Percentiles rank a stretch among this genome's conserved stretches.
phyloP scores from a whole-genome alignment of 2,113 vertebrate species.

The Plecotus auritus region DNA sequence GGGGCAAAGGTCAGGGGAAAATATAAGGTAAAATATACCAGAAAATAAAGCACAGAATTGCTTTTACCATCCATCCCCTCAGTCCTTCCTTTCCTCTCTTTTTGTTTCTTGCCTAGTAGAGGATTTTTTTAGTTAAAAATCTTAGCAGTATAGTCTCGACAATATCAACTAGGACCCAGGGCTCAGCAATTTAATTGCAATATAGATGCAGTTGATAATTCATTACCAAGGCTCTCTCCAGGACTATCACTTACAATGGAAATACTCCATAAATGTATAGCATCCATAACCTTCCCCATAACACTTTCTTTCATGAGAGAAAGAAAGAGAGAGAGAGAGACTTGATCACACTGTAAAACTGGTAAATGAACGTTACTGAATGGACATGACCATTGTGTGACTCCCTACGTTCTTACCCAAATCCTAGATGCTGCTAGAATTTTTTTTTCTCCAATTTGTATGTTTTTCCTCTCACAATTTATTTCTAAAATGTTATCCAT shows the following conservation, averaged over 20 bases:
- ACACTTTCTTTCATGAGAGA: not conserved
- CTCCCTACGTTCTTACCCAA: not conserved
- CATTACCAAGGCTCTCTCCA: not conserved
- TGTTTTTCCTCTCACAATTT: not conserved
- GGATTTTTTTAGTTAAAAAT: not conserved
- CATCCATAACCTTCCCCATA: not conserved
- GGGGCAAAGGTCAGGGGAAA: not conserved
- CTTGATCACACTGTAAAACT: not conserved
- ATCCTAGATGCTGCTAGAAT: not conserved
- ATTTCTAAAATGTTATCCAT: not conserved
- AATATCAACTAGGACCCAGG: not conserved
- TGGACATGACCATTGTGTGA: not conserved
- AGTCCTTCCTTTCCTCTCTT: not conserved
- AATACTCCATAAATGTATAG: not conserved
- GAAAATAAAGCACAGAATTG: not conserved
- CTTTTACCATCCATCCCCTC: not conserved
- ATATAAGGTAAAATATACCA: not conserved
- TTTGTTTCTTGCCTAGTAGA: not conserved
- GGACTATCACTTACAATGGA: not conserved
- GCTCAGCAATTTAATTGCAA: not conserved
- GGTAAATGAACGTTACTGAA: not conserved
- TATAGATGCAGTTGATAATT: not conserved
- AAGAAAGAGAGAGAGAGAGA: not conserved
- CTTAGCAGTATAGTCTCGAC: not conserved
- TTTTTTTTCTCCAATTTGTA: not conserved